phyloP scores from a whole-genome alignment of 2,113 vertebrate species.

The Prietella phreatophila region DNA sequence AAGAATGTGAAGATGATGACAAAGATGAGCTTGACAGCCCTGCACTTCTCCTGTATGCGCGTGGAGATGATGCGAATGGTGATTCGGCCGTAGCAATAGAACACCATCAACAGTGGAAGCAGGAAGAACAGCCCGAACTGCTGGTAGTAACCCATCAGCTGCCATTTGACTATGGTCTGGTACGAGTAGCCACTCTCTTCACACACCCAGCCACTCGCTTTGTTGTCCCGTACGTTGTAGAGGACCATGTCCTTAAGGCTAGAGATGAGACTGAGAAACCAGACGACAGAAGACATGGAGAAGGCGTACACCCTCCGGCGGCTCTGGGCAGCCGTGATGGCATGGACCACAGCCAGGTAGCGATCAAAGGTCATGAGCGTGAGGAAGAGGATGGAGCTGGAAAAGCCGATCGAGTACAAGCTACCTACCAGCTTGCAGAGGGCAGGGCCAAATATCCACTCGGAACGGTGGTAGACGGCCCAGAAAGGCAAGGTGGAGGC shows the following conservation, averaged over 20 bases:
- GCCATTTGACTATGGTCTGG: slow-evolving; percentile 55
- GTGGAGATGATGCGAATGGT: slow-evolving; percentile 68
- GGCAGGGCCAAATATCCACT: slow-evolving; percentile 72
- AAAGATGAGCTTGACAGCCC: slow-evolving; percentile 73
- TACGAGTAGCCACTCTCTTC: slow-evolving; percentile 52
- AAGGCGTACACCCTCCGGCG: slow-evolving; percentile 63
- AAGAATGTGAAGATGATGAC: slow-evolving; percentile 73
- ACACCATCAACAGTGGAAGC: slow-evolving; percentile 67
- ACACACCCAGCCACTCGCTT: slow-evolving; percentile 28
- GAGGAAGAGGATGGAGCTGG: slow-evolving; percentile 78
- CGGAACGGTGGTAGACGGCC: slow-evolving; percentile 63
- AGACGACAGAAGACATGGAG: slow-evolving; percentile 54
- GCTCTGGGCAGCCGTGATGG: slow-evolving; percentile 62
- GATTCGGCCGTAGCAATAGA: slow-evolving; percentile 73
- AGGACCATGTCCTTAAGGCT: slow-evolving; percentile 72
- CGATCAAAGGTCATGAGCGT: slow-evolving; percentile 77
- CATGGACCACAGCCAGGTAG: slow-evolving; percentile 76
- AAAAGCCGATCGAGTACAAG: slow-evolving; percentile 72
- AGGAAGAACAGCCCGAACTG: slow-evolving; percentile 75
- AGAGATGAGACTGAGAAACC: slow-evolving; percentile 68
- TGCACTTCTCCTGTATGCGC: slow-evolving; percentile 69
- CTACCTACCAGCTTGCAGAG: slow-evolving; percentile 73
- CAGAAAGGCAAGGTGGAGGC: slow-evolving; percentile 72
- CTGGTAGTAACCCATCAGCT: slow-evolving; percentile 66
- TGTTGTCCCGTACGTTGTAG: slow-evolving; percentile 25